Conservation (phyloP, 2,888 invertebrate species). For the Amorpha juglandis region DNA sequence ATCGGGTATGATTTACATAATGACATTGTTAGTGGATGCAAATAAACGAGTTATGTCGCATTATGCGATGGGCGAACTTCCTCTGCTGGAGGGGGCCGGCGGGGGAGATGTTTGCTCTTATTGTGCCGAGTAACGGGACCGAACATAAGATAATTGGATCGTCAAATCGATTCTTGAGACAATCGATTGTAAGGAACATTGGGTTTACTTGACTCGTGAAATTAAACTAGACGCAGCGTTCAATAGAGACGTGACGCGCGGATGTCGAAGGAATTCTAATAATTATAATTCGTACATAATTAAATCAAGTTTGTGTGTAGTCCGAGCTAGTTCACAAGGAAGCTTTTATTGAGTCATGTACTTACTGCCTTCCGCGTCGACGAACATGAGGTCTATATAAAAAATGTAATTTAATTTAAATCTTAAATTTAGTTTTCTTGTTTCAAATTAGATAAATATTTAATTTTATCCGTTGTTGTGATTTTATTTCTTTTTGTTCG, state of each 20-base stretch:
- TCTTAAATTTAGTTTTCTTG: no score
- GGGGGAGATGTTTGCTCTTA: conserved; percentile 31
- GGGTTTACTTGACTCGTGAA: conserved; percentile 26
- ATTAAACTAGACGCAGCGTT: conserved; percentile 22
- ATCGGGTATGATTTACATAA: conserved; percentile 64
- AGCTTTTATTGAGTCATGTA: not conserved
- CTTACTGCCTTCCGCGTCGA: not conserved
- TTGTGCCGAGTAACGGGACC: conserved; percentile 36
- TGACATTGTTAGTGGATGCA: conserved; percentile 75
- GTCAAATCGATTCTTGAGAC: conserved; percentile 37
- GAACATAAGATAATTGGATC: conserved; percentile 33
- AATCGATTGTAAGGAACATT: conserved; percentile 33
- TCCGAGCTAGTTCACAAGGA: conserved; percentile 2
- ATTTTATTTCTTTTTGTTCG: no score
- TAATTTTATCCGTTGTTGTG: no score
- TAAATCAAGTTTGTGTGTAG: not conserved
- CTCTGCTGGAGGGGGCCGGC: conserved; percentile 23
- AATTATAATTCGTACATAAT: conserved; percentile 10
- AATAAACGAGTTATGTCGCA: conserved; percentile 57
- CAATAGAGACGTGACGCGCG: conserved; percentile 8
- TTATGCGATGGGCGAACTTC: conserved; percentile 24
- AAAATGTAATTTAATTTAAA: not conserved
- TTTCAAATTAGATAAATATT: no score
- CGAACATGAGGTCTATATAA: not conserved
- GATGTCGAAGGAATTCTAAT: not conserved